Percentiles rank a stretch among this genome's conserved stretches.
phyloP scores from a whole-genome alignment of 2,113 vertebrate genomes.

The Echinops telfairi region DNA sequence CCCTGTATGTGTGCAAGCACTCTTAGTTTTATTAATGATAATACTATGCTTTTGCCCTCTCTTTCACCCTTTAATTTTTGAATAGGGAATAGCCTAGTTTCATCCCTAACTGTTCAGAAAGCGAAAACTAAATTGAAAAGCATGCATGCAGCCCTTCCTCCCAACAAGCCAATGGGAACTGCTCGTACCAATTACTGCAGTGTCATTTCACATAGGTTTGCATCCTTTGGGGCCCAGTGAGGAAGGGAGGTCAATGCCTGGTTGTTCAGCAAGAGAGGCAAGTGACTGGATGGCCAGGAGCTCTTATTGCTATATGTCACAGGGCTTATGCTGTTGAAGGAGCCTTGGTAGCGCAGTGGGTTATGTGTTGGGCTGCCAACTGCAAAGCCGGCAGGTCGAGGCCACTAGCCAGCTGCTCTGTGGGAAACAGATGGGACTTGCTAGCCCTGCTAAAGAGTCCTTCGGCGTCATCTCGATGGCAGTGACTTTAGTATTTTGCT shows the following conservation, averaged over 20 bases:
- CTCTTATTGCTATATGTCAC: neutral
- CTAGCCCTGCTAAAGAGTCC: too few relatives aligned
- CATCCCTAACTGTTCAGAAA: constrained; percentile 44
- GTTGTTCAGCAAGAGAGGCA: neutral
- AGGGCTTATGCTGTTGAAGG: neutral
- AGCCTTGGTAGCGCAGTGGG: too few relatives aligned
- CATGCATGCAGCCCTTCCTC: neutral
- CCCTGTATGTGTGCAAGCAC: constrained; percentile 40
- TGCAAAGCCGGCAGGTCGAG: too few relatives aligned
- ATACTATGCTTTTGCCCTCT: constrained; percentile 65
- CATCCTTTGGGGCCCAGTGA: neutral
- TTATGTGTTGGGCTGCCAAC: too few relatives aligned
- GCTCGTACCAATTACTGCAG: neutral
- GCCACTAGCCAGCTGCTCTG: too few relatives aligned
- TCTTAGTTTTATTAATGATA: constrained; percentile 72
- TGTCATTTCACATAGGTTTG: neutral
- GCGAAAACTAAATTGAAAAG: constrained; percentile 31
- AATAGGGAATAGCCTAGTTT: constrained; percentile 63
- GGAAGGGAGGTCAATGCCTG: neutral
- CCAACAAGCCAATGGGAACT: neutral
- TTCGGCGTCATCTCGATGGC: too few relatives aligned
- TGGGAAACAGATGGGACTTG: too few relatives aligned
- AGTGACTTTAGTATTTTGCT: too few relatives aligned
- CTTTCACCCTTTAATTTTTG: constrained; percentile 74
- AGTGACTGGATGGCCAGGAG: neutral